These are phyloP conservation scores for Ferdinandea cuprea DNA, from an alignment of 2,888 invertebrate species.

Conservation along the genomic window DNA sequence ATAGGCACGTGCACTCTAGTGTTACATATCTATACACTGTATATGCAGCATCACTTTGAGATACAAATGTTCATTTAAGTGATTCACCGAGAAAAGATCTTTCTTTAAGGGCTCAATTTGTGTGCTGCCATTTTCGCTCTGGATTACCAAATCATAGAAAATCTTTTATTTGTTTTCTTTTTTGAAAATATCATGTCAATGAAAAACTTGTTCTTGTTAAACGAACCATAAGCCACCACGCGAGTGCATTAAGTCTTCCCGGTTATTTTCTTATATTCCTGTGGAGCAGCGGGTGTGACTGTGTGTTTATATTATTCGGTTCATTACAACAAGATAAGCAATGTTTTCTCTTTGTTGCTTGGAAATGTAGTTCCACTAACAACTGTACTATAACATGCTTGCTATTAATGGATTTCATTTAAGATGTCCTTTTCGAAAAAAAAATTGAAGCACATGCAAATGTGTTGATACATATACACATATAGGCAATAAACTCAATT, in stretches of 20 bases:
- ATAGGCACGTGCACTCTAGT: conserved; percentile 29
- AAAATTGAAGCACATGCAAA: conserved; percentile 11
- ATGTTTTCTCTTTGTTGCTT: conserved; percentile 27
- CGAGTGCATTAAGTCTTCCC: conserved; percentile 52
- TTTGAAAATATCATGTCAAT: conserved; percentile 57
- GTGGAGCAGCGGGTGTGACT: conserved; percentile 32
- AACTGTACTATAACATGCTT: conserved; percentile 43
- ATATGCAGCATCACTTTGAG: conserved; percentile 20
- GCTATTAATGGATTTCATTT: conserved; percentile 45
- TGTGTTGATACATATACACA: not conserved
- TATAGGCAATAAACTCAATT: conserved; percentile 14
- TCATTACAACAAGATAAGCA: conserved; percentile 29
- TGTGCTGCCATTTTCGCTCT: conserved; percentile 19
- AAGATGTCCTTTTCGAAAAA: conserved; percentile 9
- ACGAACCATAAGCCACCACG: conserved; percentile 55
- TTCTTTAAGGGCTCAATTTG: conserved; percentile 50
- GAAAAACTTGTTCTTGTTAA: conserved; percentile 67
- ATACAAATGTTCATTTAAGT: conserved; percentile 46
- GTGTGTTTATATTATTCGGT: conserved; percentile 46
- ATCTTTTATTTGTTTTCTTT: conserved; percentile 41
- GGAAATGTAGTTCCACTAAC: conserved; percentile 17
- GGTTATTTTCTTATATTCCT: conserved; percentile 30
- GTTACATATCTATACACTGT: conserved; percentile 7
- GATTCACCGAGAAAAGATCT: conserved; percentile 58
- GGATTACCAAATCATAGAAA: conserved; percentile 40